These are phyloP conservation scores for Neogale vison DNA, from an alignment of 2,113 vertebrate genomes.

Conservation along the genomic window DNA sequence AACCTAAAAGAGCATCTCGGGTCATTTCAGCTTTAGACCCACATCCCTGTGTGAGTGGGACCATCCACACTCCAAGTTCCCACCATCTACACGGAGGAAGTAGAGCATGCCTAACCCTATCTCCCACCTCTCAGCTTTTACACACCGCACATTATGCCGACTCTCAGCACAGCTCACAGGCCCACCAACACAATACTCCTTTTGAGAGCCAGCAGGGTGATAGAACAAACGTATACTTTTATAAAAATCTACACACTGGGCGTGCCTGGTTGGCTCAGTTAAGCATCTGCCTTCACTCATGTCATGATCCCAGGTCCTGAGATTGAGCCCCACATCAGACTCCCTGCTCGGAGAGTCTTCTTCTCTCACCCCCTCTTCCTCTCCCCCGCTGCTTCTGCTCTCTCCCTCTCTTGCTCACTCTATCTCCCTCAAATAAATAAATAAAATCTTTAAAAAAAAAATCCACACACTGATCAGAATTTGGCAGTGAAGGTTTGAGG, in stretches of 20 bases:
- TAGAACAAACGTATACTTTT: neutral
- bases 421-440: neutral
- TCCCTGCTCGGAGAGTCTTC: neutral
- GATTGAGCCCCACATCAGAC: neutral
- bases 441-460: neutral
- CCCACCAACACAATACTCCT: neutral
- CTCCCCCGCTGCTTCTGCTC: neutral
- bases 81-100: no score
- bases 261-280: neutral
- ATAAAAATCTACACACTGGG: neutral
- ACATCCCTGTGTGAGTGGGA: neutral
- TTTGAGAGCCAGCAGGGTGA: neutral
- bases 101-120: rapidly evolving
- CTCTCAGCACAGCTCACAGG: neutral
- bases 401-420: neutral
- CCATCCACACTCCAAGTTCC: neutral
- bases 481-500: neutral
- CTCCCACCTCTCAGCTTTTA: neutral
- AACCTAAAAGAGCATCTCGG: neutral
- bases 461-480: neutral
- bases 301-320: neutral
- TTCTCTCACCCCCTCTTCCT: neutral
- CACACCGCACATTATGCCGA: neutral
- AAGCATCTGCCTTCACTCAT: neutral
- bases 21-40: neutral